These are phyloP conservation scores for Bettongia penicillata DNA, from an alignment of 2,113 vertebrate genomes.

Conservation along the genomic window DNA sequence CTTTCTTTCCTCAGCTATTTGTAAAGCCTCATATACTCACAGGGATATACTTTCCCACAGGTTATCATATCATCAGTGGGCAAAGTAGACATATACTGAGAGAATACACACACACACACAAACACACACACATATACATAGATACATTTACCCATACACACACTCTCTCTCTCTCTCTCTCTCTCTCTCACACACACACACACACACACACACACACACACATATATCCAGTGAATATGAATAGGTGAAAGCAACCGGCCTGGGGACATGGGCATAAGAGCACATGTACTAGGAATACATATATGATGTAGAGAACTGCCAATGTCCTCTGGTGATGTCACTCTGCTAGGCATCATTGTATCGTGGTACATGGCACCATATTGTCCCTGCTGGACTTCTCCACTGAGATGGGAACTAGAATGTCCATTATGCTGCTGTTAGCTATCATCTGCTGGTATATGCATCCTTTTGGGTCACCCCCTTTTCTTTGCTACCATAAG, in stretches of 20 bases:
- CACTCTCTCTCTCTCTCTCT: no score
- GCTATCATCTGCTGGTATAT: not conserved
- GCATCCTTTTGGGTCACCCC: not conserved
- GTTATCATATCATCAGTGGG: not conserved
- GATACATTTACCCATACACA: no score
- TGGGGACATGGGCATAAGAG: no score
- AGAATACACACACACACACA: no score
- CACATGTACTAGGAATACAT: not conserved
- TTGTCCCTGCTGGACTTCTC: not conserved
- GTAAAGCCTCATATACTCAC: no score
- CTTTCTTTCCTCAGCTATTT: no score
- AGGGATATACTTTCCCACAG: not conserved
- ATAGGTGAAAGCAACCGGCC: not conserved
- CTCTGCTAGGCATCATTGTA: not conserved
- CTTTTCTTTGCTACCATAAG: not conserved
- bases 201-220: no score
- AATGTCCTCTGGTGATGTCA: not conserved
- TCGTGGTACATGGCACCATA: no score
- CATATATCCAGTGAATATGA: not conserved
- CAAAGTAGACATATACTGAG: not conserved
- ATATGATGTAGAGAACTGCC: not conserved
- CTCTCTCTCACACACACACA: no score
- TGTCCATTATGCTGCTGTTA: not conserved
- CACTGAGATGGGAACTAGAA: not conserved
- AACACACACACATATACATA: no score